These are phyloP conservation scores for Xyrauchen texanus DNA, from an alignment of 2,113 vertebrate genomes.

Conservation along the genomic window DNA sequence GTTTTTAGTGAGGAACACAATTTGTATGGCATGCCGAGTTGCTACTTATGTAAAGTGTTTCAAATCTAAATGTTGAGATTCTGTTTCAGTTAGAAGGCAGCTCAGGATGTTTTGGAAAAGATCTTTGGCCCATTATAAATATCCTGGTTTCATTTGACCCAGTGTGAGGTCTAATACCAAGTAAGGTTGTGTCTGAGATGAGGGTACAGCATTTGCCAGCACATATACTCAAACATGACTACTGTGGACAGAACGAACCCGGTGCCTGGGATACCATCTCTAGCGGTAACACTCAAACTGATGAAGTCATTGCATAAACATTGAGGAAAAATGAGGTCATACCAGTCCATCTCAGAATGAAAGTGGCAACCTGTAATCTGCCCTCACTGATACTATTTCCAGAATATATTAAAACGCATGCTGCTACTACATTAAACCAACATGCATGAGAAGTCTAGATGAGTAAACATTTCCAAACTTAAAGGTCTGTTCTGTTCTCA, in stretches of 20 bases:
- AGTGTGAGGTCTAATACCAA: too few species aligned
- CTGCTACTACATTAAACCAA: too few species aligned
- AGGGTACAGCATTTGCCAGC: conserved; percentile 1
- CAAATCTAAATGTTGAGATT: too few species aligned
- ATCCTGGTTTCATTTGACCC: too few species aligned
- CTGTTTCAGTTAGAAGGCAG: too few species aligned
- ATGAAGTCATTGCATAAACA: conserved; percentile 20
- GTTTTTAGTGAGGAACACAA: too few species aligned
- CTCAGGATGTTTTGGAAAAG: too few species aligned
- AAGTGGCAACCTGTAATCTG: neutral
- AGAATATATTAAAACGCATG: too few species aligned
- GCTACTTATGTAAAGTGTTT: too few species aligned
- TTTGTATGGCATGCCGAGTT: too few species aligned
- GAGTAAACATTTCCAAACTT: conserved; percentile 2
- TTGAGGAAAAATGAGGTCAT: neutral
- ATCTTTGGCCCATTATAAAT: too few species aligned
- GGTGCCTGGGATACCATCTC: conserved; percentile 1
- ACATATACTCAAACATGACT: neutral
- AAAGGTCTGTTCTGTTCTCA: neutral
- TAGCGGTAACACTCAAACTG: neutral
- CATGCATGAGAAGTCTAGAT: too few species aligned
- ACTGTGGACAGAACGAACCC: neutral
- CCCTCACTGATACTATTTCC: neutral
- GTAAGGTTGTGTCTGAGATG: conserved; percentile 1
- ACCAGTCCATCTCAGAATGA: neutral